Evolutionary conservation across 2,888 invertebrate genomes (phyloP).

Genomic region (Morpho helenor): DNA sequence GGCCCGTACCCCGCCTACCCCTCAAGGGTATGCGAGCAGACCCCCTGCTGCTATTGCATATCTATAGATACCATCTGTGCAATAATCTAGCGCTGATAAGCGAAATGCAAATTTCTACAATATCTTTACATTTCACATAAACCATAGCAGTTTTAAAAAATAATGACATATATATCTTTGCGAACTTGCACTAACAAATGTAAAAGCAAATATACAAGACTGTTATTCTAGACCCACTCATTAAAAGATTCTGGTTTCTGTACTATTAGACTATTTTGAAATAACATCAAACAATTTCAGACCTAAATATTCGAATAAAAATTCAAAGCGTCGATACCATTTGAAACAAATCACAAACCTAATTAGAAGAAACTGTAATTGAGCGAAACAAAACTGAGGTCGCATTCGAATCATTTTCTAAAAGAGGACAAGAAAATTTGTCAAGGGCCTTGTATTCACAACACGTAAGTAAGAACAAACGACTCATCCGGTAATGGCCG

Average conservation of each 20-base stretch:
- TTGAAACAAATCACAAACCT: slow-evolving; percentile 2
- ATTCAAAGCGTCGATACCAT: background rate
- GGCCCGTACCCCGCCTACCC: too few species aligned
- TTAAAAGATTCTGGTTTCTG: too few species aligned
- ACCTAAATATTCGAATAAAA: background rate
- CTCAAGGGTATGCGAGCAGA: too few species aligned
- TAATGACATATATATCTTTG: too few species aligned
- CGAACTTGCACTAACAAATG: background rate
- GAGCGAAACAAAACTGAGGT: background rate
- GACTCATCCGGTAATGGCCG: slow-evolving; percentile 26
- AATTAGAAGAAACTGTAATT: slow-evolving; percentile 12
- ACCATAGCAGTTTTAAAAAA: background rate
- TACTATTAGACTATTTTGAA: too few species aligned
- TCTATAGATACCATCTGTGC: background rate
- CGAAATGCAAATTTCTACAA: background rate
- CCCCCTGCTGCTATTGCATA: too few species aligned
- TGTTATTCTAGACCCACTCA: too few species aligned
- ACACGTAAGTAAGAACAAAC: slow-evolving; percentile 23
- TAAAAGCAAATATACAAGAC: background rate
- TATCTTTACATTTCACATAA: background rate
- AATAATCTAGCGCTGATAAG: background rate
- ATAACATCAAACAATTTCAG: too few species aligned
- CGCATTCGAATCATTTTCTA: too few species aligned
- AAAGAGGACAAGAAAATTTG: slow-evolving; percentile 17
- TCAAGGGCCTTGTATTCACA: slow-evolving; percentile 22